phyloP scores from a whole-genome alignment of 2,797 vertebrate species.

The Potorous gilbertii region DNA sequence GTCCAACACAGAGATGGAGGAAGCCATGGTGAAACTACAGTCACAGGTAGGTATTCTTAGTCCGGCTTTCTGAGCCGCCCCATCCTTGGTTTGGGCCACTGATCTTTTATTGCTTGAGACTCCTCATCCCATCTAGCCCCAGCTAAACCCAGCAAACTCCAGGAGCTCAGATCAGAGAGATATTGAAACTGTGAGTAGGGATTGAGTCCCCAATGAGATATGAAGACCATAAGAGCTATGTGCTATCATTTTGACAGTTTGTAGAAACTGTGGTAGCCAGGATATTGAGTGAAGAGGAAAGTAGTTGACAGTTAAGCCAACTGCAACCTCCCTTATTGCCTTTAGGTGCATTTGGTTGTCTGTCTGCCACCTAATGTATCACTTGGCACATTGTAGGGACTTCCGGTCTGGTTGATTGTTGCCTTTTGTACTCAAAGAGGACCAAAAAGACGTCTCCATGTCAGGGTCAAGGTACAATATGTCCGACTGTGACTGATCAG shows the following conservation, averaged over 20 bases:
- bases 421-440: not conserved
- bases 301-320: not conserved
- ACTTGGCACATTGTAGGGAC: not conserved
- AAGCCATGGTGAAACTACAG: conserved; percentile 97
- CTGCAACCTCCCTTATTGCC: not conserved
- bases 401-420: too few relatives aligned
- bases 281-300: not conserved
- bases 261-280: not conserved
- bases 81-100: not conserved
- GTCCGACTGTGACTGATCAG: not conserved
- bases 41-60: conserved; percentile 90
- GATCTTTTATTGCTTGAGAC: not conserved
- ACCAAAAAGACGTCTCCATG: not conserved
- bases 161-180: not conserved
- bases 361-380: not conserved
- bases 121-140: not conserved
- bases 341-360: not conserved
- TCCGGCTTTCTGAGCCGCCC: not conserved
- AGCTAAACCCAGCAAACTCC: not conserved
- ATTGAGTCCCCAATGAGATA: not conserved
- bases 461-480: not conserved
- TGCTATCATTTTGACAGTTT: not conserved
- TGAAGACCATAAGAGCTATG: not conserved
- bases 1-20: conserved; percentile 98
- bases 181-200: not conserved